Base-by-base conservation (phyloP, 2,888 invertebrate species). In the Amphipoea oculea region DNA sequence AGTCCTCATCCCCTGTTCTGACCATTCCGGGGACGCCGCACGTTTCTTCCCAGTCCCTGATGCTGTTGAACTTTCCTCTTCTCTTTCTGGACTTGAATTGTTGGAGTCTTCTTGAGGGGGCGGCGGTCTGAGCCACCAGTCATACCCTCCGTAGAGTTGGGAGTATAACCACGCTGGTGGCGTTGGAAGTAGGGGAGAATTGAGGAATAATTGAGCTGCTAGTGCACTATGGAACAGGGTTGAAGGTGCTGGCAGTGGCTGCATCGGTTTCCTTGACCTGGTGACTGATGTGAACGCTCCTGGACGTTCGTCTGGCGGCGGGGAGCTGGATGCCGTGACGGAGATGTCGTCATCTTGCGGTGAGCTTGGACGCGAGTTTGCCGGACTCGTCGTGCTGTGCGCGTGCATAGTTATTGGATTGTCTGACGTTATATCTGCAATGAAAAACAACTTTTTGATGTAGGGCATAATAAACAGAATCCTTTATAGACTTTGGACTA, bases 101-200 rank as follows among this genome's bases (percentile, higher is more conserved):
- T 92, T 94, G 0, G 96, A 95, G 79, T 96, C 96, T 87, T 96
- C 97, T 91, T 95, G 96, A 20, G 94, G 93, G 0, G 92, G 93
- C 0, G 95, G 96, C 23, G 97, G 96, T 92, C 96, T 88, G 1
- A 98, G 96, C 98, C 98, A 98, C 96, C 98, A 97, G 82, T 98
- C 98, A 88, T 98, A 98, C 79, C 97, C 97, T 54, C 98, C 98
- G 91, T 98, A 98, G 2, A 98, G 95, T 90, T 98, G 98, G 0
- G 98, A 98, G 91, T 98, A 98, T 9, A 98, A 94, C 98, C 98
- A 98, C 82, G 98, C 98, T 62, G 98, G 98, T 11, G 98, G 98
- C 1, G 98, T 98, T 1, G 98, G 98, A 83, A 98, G 94, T 23
- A 98, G 95, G 0, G 98, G 98, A 7, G 98, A 97, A 91, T 98